Base-by-base conservation (phyloP, 2,888 invertebrate species). In the Lepidocyrtoides sp. region DNA sequence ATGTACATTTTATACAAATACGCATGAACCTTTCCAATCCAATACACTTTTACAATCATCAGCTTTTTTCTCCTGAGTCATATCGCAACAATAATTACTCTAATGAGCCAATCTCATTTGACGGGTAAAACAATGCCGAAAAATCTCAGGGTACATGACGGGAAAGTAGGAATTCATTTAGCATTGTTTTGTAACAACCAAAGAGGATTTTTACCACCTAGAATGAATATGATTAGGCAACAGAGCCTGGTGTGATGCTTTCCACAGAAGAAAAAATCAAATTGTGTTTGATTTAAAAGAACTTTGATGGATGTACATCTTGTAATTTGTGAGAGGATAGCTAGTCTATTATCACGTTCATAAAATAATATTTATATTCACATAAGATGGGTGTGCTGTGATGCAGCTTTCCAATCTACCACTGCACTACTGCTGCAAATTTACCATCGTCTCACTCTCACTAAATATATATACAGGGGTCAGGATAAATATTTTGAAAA, bases 31-130 rank as follows among this genome's bases (percentile, higher is more conserved):
- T n/a, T 20, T 41, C 75, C 20, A 23, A 1, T 20, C 20, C 17
- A 32, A 57, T 51, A 84, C 32, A 51, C 29, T 41, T 85, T 51
- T n/a, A n/a, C n/a, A n/a, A 54, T 7, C 29, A 79, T 26, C 7
- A 54, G 66, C 44, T 66, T 69, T 81, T 87, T 88, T 87, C 20
- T 75, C 26, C 89, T 57, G 41, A 57, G 57, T 89, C 89, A 89
- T 82, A 72, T 89, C 75, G 72, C 60, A 82, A 89, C 89, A 89
- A 89, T 89, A 89, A 89, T 89, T 89, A 89, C 89, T 82, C 89
- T 89, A 89, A 89, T 89, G 89, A 89, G 89, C 89, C 89, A 44
- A 89, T 89, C 82, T 89, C 20, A 89, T 89, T 82, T 89, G 89
- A 89, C 89, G 75, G 82, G 82, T 69, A 72, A 89, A 89, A 89